Conservation (phyloP, 2,888 invertebrate genomes). For the Choristoneura rosaceana region DNA sequence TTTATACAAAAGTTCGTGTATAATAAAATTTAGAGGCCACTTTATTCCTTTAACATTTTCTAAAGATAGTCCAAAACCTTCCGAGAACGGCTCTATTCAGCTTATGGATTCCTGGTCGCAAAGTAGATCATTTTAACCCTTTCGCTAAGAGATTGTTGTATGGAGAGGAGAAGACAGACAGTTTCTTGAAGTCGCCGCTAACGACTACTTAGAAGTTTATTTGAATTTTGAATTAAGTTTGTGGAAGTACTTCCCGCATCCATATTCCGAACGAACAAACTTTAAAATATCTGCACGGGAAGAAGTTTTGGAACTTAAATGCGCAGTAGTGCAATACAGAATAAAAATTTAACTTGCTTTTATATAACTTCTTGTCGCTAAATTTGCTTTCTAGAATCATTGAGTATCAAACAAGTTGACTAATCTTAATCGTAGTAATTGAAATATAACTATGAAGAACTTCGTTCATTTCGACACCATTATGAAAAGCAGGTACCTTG, state of each 20-base stretch:
- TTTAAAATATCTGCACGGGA: background rate
- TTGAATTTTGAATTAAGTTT: constrained; percentile 22
- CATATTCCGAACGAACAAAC: background rate
- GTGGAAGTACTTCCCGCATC: background rate
- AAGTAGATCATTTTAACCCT: constrained; percentile 68
- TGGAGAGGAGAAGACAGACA: constrained; percentile 1
- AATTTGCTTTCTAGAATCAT: background rate
- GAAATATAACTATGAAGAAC: background rate
- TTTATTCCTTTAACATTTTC: no score
- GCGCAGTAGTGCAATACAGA: background rate
- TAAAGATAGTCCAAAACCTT: background rate
- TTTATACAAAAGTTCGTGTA: no score
- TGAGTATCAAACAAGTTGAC: background rate
- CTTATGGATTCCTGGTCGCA: constrained; percentile 65
- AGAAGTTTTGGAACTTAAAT: background rate
- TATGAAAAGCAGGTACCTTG: background rate
- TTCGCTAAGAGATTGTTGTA: constrained; percentile 44
- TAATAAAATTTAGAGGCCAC: no score
- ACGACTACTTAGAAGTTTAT: constrained; percentile 31
- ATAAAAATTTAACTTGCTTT: background rate
- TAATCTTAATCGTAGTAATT: background rate
- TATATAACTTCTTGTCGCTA: background rate
- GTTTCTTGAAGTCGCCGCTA: constrained; percentile 9
- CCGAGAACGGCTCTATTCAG: constrained; percentile 43
- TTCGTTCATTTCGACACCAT: background rate